Percentiles rank a stretch among this genome's conserved stretches.
These are phyloP conservation scores for Drosophila arizonae DNA, from an alignment of 1,140 invertebrate genomes.

Conservation along the genomic window DNA sequence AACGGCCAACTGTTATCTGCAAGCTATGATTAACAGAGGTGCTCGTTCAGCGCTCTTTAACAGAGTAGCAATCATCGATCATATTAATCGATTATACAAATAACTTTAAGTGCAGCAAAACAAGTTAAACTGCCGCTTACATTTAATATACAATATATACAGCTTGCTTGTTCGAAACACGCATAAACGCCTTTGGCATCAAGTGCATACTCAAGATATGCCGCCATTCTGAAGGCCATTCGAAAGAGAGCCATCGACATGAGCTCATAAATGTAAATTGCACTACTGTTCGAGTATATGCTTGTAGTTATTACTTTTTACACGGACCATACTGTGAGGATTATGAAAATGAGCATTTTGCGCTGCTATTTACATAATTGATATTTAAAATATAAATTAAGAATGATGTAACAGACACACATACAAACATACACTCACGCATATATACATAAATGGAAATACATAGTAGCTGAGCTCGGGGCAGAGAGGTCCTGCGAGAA, in stretches of 20 bases:
- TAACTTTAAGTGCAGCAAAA: too few relatives aligned
- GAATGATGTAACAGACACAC: constrained; percentile 12
- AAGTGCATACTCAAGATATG: neutral
- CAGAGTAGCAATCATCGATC: too few relatives aligned
- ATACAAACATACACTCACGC: neutral
- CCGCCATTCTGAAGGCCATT: neutral
- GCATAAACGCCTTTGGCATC: neutral
- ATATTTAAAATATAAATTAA: constrained; percentile 70
- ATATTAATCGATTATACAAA: too few relatives aligned
- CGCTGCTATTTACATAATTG: constrained; percentile 70
- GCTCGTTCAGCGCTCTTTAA: too few relatives aligned
- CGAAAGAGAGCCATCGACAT: constrained; percentile 18
- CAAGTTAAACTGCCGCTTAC: neutral
- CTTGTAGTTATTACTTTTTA: constrained; percentile 50
- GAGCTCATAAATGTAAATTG: constrained; percentile 64
- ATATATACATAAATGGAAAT: neutral
- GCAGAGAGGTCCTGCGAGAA: neutral
- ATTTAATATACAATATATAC: neutral
- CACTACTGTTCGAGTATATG: constrained; percentile 22
- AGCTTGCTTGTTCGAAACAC: neutral
- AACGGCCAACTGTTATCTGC: too few relatives aligned
- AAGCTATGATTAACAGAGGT: too few relatives aligned
- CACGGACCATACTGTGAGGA: constrained; percentile 35
- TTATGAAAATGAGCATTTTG: constrained; percentile 59
- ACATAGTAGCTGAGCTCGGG: neutral